Conservation (phyloP, 1,140 invertebrate genomes). For the Drepana arcuata region DNA sequence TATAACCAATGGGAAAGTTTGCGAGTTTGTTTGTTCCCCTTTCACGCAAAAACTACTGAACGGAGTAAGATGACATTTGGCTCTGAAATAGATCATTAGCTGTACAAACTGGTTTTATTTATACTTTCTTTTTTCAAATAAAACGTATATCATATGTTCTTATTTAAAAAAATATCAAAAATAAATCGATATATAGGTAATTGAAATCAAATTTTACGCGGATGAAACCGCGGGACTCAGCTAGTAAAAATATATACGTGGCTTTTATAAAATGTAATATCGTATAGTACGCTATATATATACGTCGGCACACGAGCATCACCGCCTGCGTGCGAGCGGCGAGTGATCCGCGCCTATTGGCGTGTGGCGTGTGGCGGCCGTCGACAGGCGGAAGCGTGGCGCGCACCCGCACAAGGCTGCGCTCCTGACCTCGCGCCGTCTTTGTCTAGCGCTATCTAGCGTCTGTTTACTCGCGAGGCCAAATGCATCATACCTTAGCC, state of each 20-base stretch:
- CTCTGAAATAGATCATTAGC: no score
- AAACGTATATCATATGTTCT: no score
- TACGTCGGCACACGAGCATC: conserved; percentile 23
- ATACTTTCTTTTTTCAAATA: no score
- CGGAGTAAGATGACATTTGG: not conserved
- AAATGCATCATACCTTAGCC: conserved; percentile 61
- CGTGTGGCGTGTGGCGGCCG: conserved; percentile 25
- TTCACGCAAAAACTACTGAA: not conserved
- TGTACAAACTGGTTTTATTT: no score
- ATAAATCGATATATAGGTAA: no score
- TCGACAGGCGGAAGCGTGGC: conserved; percentile 60
- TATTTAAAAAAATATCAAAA: no score
- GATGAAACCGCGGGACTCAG: not conserved
- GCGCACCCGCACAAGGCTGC: conserved; percentile 66
- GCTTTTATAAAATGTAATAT: conserved; percentile 2
- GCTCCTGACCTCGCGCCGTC: conserved; percentile 68
- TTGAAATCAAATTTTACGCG: no score
- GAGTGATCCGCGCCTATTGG: conserved; percentile 37
- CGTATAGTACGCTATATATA: conserved; percentile 3
- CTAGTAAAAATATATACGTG: not conserved
- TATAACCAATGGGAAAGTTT: not conserved
- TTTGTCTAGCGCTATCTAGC: conserved; percentile 69
- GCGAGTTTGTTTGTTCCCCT: not conserved
- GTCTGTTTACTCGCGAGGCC: conserved; percentile 66
- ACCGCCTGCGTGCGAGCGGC: conserved; percentile 7